Percentiles rank a stretch among this genome's conserved stretches.
phyloP scores from a whole-genome alignment of 2,113 vertebrate species.

The Etheostoma cragini region DNA sequence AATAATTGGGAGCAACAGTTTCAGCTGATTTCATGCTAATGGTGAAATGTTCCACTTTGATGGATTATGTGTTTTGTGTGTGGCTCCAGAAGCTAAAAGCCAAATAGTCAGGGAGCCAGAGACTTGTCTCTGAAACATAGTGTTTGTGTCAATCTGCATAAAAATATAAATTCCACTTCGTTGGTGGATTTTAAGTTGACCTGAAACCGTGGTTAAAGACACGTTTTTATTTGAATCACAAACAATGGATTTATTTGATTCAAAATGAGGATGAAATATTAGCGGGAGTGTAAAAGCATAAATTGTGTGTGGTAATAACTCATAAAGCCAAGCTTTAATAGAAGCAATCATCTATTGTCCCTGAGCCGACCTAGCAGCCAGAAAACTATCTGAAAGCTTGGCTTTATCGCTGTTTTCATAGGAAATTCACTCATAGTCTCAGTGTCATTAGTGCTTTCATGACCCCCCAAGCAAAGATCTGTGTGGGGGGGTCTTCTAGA shows the following conservation, averaged over 20 bases:
- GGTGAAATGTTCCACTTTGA: neutral
- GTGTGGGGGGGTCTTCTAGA: too few relatives aligned
- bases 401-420: too few relatives aligned
- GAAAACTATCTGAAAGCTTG: conserved; percentile 42
- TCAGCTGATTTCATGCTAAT: neutral
- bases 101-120: conserved; percentile 34
- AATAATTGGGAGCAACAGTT: neutral
- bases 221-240: conserved; percentile 15
- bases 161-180: neutral
- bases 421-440: too few relatives aligned
- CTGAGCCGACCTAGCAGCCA: conserved; percentile 43
- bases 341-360: conserved; percentile 61
- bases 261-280: conserved; percentile 58
- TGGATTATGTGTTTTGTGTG: conserved; percentile 14
- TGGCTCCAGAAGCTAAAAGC: neutral
- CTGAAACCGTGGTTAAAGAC: neutral
- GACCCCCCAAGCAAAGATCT: too few relatives aligned
- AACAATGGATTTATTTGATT: conserved; percentile 40
- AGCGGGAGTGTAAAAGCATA: conserved; percentile 48
- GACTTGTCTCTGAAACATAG: conserved; percentile 8
- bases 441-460: too few relatives aligned
- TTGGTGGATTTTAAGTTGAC: conserved; percentile 22
- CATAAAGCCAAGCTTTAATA: conserved; percentile 66
- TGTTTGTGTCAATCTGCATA: conserved; percentile 1
- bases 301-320: conserved; percentile 68